A percentile compares a stretch with the other conserved stretches of the same genome.
Conservation (phyloP, 2,888 invertebrate genomes). For the Drosophila cracens region DNA sequence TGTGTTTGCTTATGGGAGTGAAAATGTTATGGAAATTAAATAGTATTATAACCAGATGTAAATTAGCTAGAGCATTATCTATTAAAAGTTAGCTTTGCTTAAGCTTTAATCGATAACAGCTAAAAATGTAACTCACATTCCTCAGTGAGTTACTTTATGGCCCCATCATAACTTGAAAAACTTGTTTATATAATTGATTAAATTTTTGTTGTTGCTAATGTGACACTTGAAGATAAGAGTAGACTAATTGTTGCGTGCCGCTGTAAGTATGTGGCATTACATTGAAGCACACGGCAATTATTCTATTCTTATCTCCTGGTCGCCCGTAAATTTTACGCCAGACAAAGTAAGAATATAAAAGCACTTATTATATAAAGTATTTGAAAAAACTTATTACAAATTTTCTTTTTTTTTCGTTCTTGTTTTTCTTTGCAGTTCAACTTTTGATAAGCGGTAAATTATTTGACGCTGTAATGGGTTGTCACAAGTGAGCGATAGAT, state of each 20-base stretch:
- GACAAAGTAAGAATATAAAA: neutral
- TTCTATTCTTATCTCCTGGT: neutral
- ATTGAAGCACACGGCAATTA: neutral
- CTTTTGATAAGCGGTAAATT: neutral
- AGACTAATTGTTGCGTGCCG: conserved; percentile 34
- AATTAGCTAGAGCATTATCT: neutral
- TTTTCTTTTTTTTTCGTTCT: neutral
- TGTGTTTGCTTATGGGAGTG: neutral
- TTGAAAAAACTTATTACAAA: neutral
- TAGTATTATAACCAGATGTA: neutral
- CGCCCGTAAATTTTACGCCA: conserved; percentile 3
- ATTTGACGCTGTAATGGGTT: neutral
- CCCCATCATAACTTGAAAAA: neutral
- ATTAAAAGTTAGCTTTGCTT: neutral
- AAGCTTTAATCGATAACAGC: neutral
- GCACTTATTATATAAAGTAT: conserved; percentile 1
- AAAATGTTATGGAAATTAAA: neutral
- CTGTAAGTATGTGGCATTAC: neutral
- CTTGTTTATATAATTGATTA: conserved; percentile 33
- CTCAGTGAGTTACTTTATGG: neutral
- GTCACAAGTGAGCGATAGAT: conserved; percentile 16
- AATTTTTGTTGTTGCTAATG: neutral
- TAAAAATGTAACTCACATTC: conserved; percentile 1
- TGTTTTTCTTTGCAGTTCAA: conserved; percentile 29
- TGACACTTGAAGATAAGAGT: conserved; percentile 34